Conservation (phyloP, 2,113 vertebrate species). For the Paraplagusia blochii region DNA sequence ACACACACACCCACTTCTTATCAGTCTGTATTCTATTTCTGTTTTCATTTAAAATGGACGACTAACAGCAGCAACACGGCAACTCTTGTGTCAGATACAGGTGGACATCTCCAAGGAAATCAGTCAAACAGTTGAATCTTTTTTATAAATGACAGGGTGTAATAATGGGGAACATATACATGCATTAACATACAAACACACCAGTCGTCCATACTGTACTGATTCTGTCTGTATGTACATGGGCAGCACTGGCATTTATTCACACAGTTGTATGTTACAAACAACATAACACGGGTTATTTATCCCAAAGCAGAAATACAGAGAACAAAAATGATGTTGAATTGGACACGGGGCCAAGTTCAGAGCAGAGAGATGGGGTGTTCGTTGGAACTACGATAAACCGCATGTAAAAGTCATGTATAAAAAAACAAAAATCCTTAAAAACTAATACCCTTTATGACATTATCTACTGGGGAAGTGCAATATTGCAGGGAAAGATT, state of each 20-base stretch:
- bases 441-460: too few species aligned
- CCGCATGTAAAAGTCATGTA: too few species aligned
- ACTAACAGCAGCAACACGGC: constrained; percentile 73
- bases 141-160: constrained; percentile 46
- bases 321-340: constrained; percentile 20
- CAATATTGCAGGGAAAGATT: too few species aligned
- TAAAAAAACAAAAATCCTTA: too few species aligned
- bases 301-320: constrained; percentile 10
- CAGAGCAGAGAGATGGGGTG: too few species aligned
- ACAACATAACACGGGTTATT: constrained; percentile 14
- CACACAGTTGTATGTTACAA: constrained; percentile 22
- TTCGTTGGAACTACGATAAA: too few species aligned
- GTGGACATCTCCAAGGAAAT: constrained; percentile 64
- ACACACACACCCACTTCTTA: constrained; percentile 75
- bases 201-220: constrained; percentile 40
- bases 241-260: constrained; percentile 27
- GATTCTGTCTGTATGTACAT: constrained; percentile 32
- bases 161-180: constrained; percentile 16
- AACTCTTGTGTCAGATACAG: constrained; percentile 71
- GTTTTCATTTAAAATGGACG: constrained; percentile 78
- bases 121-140: constrained; percentile 59
- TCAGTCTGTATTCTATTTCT: constrained; percentile 75
- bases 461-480: too few species aligned
- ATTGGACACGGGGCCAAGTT: too few species aligned
- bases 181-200: constrained; percentile 14